Evolutionary conservation across 1,140 invertebrate genomes (phyloP).

Genomic region (Paracyclopina nana): DNA sequence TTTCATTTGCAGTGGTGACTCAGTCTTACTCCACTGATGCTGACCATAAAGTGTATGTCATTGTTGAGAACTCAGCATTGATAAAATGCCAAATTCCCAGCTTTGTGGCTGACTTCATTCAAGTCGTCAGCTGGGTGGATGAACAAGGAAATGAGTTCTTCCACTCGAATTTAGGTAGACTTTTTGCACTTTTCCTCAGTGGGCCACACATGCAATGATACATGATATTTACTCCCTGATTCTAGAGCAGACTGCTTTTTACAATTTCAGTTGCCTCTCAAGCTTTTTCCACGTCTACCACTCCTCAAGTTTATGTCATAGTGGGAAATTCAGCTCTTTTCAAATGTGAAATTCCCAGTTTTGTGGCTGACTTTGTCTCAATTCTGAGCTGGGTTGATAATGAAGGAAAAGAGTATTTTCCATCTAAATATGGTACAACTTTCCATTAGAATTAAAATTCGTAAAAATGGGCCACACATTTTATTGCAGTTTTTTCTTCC

Average conservation of each 20-base stretch:
- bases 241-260: background rate
- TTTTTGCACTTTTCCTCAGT: too few relatives aligned
- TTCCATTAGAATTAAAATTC: too few relatives aligned
- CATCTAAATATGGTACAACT: too few relatives aligned
- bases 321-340: slow-evolving; percentile 78
- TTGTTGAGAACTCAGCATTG: slow-evolving; percentile 74
- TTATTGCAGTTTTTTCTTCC: too few relatives aligned
- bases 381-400: slow-evolving; percentile 71
- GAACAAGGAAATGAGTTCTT: slow-evolving; percentile 47
- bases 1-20: slow-evolving; percentile 6
- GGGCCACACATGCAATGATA: too few relatives aligned
- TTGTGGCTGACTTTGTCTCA: slow-evolving; percentile 70
- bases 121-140: slow-evolving; percentile 68
- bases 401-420: slow-evolving; percentile 45
- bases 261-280: slow-evolving; percentile 22
- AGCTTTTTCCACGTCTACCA: slow-evolving; percentile 32
- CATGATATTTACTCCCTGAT: too few relatives aligned
- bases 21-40: slow-evolving; percentile 69
- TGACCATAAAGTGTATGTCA: slow-evolving; percentile 68
- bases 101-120: slow-evolving; percentile 73
- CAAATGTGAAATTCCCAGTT: slow-evolving; percentile 76
- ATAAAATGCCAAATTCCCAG: slow-evolving; percentile 78
- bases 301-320: slow-evolving; percentile 72
- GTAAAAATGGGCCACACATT: too few relatives aligned
- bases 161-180: too few relatives aligned